Conservation (phyloP, 2,888 invertebrate genomes). For the Sminthurinus aureus region DNA sequence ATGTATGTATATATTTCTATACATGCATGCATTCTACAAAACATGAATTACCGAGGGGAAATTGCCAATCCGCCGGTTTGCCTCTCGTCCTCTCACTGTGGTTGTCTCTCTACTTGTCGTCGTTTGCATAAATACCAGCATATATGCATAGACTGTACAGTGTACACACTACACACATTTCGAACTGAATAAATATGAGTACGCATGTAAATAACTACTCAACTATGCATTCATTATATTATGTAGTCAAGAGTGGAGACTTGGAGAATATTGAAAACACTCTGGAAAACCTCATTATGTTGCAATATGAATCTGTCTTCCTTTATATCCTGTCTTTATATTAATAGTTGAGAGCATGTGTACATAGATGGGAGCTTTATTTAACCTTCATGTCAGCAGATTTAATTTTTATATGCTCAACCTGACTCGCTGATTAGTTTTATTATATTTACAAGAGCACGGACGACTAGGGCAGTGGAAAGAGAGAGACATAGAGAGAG, state of each 20-base stretch:
- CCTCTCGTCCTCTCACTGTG: neutral
- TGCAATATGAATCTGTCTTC: neutral
- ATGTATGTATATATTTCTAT: neutral
- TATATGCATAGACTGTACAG: neutral
- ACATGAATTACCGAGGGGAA: neutral
- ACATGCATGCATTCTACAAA: neutral
- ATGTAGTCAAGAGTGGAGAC: too few relatives aligned
- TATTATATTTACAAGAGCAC: neutral
- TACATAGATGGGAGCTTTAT: neutral
- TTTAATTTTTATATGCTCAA: constrained; percentile 21
- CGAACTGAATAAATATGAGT: too few relatives aligned
- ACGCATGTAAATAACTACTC: too few relatives aligned
- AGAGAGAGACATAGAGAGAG: too few relatives aligned
- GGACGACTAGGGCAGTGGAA: neutral
- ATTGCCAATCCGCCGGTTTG: neutral
- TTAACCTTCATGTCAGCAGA: constrained; percentile 9
- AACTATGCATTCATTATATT: too few relatives aligned
- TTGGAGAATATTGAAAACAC: neutral
- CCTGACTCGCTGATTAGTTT: neutral
- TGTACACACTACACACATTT: neutral
- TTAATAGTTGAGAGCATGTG: too few relatives aligned
- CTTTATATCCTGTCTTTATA: neutral
- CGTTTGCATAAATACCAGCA: neutral
- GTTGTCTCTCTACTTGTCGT: neutral
- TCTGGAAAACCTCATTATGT: neutral